Base-by-base conservation (phyloP, 64 coral and sea anemone genomes). In the Dendrophyllia cribrosa region DNA sequence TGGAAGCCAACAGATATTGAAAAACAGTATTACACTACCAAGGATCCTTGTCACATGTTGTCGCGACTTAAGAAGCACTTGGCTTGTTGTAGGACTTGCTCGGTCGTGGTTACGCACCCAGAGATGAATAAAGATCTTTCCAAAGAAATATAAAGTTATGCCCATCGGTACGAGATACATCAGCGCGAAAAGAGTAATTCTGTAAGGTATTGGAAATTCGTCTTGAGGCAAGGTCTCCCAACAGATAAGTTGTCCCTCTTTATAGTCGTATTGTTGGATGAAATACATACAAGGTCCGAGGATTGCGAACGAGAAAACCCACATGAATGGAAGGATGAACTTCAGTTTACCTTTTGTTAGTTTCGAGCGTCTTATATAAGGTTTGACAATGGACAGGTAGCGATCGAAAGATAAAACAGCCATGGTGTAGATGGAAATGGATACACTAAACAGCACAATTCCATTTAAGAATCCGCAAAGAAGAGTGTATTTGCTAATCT, bases 1-100 rank as follows among this genome's bases (percentile, higher is more conserved):
- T 9, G 88, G 88, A 75, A 90, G 47, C 88, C 88, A 90, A 66
- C 88, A 90, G 20, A 90, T 70, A 69, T 90, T 80, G 23, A 90
- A 90, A 6, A 76, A 59, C 50, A 90, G 56, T 21, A 90, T 90
- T 7, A 90, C 62, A 55, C 47, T 90, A 21, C 88, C 48, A 9
- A 90, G 63, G 24, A 90, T 68, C 49, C 52, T 68, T 49, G 88
- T 90, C n/a, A 90, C 52, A 3, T 58, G 58, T 15, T 53, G 88
- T 12, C 88, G 48, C 4, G 88, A 90, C 20, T 76, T 47, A 1
- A 79, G 14, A 44, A 90, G 51, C 15, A 56, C 75, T 62, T 56
- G 64, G 16, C 49, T 90, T 58, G 88, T 79, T 34, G 88, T 17
- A 6, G 22, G 45, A 6, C 12, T 52, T 56, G 7, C 8, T 68